Conservation (phyloP, 2,797 vertebrate genomes). For the Phoebastria nigripes region DNA sequence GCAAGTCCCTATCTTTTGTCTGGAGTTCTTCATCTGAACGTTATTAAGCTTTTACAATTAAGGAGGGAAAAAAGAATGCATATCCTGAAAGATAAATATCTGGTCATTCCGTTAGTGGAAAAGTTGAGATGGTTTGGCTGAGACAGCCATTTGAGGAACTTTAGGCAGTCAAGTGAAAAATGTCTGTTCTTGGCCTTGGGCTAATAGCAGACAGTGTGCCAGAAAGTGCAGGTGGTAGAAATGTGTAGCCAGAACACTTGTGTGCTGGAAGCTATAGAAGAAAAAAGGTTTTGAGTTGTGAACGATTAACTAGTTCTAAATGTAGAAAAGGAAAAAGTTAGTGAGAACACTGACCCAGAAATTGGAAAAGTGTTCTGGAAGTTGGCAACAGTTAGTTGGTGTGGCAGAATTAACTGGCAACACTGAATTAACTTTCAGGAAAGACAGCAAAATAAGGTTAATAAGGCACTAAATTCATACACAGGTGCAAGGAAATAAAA, state of each 20-base stretch:
- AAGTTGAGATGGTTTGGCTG: not conserved
- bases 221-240: not conserved
- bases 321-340: not conserved
- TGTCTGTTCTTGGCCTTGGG: not conserved
- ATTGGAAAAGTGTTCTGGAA: not conserved
- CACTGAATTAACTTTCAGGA: not conserved
- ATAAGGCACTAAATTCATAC: not conserved
- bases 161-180: not conserved
- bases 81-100: not conserved
- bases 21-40: not conserved
- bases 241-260: not conserved
- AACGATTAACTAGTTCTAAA: not conserved
- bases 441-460: not conserved
- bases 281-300: not conserved
- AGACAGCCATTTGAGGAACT: not conserved
- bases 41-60: not conserved
- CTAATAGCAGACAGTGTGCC: not conserved
- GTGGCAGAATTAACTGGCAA: not conserved
- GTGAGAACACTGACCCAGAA: not conserved
- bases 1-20: not conserved
- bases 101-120: not conserved
- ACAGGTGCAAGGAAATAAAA: not conserved
- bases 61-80: fast-evolving
- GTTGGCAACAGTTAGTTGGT: not conserved
- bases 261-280: not conserved